Evolutionary conservation across 2,113 vertebrate species (phyloP).

Genomic region (Chaenogobius annularis): DNA sequence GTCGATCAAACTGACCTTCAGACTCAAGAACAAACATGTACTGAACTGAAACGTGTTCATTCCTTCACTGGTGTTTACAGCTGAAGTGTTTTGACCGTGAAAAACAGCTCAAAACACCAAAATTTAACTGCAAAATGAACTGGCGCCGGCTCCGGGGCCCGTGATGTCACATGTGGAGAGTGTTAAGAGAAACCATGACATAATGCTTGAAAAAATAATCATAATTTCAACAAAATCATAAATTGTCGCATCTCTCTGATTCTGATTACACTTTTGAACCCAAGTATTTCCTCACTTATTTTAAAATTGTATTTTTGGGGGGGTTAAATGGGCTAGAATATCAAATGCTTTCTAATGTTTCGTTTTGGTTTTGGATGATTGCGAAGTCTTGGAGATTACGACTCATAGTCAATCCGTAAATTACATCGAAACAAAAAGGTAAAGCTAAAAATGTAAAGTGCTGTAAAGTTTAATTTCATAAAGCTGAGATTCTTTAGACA

Average conservation of each 20-base stretch:
- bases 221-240: not conserved
- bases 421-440: no score
- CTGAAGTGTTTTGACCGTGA: not conserved
- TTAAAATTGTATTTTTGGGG: not conserved
- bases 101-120: not conserved
- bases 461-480: no score
- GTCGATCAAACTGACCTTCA: no score
- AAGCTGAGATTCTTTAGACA: no score
- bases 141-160: not conserved
- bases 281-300: not conserved
- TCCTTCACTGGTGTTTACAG: slow-evolving; percentile 8
- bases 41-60: no score
- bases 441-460: no score
- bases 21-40: no score
- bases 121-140: not conserved
- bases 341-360: not conserved
- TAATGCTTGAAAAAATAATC: not conserved
- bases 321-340: not conserved
- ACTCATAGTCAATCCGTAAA: no score
- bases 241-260: not conserved
- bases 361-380: not conserved
- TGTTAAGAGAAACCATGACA: not conserved
- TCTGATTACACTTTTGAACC: not conserved
- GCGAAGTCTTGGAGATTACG: no score
- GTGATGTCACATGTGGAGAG: not conserved